Conservation (phyloP, 2,797 vertebrate species). For the Ataeniobius toweri region DNA sequence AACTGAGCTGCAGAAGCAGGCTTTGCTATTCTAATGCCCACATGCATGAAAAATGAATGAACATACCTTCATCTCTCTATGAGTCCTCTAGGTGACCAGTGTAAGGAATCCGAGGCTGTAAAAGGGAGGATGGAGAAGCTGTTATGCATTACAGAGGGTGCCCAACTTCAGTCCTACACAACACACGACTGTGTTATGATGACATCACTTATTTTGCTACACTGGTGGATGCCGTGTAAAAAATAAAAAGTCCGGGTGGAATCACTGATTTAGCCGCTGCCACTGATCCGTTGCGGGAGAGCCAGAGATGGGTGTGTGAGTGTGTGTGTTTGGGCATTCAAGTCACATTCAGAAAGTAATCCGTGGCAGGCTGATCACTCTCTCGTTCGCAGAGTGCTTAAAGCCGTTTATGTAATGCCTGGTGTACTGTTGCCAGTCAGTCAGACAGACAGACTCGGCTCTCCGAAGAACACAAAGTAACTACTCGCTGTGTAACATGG, state of each 20-base stretch:
- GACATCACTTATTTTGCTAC: slow-evolving; percentile 73
- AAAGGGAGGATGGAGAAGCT: slow-evolving; percentile 55
- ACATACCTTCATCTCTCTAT: slow-evolving; percentile 85
- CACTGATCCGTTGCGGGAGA: slow-evolving; percentile 15
- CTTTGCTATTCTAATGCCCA: background rate
- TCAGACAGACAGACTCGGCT: slow-evolving; percentile 33
- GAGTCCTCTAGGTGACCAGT: slow-evolving; percentile 73
- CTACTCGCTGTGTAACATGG: slow-evolving; percentile 12
- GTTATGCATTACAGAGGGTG: slow-evolving; percentile 48
- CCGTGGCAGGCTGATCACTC: slow-evolving; percentile 57
- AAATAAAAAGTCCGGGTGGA: slow-evolving; percentile 15
- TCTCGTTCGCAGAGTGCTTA: slow-evolving; percentile 43
- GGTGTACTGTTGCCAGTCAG: slow-evolving; percentile 44
- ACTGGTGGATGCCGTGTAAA: slow-evolving; percentile 51
- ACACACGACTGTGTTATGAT: slow-evolving; percentile 68
- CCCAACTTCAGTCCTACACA: slow-evolving; percentile 61
- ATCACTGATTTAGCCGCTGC: background rate
- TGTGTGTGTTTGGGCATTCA: background rate
- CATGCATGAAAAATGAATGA: slow-evolving; percentile 30
- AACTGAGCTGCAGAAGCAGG: background rate
- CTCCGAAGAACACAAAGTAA: slow-evolving; percentile 45
- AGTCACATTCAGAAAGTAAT: slow-evolving; percentile 53
- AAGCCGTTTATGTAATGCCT: slow-evolving; percentile 74
- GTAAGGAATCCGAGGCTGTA: slow-evolving; percentile 66
- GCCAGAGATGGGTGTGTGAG: slow-evolving; percentile 16